Conservation (phyloP, 92 coral and sea anemone species). For the Actinernus sp. region DNA sequence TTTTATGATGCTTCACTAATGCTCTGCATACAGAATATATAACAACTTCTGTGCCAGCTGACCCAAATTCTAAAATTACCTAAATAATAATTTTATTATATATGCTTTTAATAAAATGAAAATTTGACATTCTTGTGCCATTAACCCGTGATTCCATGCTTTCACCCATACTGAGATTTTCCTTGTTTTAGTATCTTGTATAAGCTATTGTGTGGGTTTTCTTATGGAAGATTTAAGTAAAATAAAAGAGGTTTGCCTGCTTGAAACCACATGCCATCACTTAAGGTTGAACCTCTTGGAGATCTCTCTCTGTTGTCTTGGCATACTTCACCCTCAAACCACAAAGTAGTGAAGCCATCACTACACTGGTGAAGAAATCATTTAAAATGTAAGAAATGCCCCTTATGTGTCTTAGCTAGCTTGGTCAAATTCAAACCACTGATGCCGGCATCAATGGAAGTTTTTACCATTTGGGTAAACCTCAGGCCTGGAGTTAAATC, state of each 20-base stretch:
- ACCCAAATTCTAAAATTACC: too few relatives aligned
- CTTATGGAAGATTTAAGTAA: conserved; percentile 65
- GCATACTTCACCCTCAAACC: conserved; percentile 79
- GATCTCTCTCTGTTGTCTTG: conserved; percentile 47
- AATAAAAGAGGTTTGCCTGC: conserved; percentile 56
- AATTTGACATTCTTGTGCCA: too few relatives aligned
- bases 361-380: conserved; percentile 31
- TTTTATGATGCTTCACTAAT: conserved; percentile 76
- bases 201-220: conserved; percentile 23
- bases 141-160: too few relatives aligned
- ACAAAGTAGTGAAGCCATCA: conserved; percentile 49
- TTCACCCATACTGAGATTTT: too few relatives aligned
- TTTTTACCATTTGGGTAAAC: conserved; percentile 21
- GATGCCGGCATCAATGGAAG: conserved; percentile 16
- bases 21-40: conserved; percentile 48
- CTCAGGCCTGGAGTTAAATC: conserved; percentile 18
- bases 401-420: background rate
- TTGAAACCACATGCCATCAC: conserved; percentile 67
- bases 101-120: too few relatives aligned
- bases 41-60: too few relatives aligned
- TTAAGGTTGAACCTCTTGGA: conserved; percentile 56
- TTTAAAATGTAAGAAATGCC: conserved; percentile 1
- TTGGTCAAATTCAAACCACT: conserved; percentile 30
- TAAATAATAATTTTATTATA: too few relatives aligned
- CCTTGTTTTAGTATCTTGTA: too few relatives aligned